Base-by-base conservation (phyloP, 1,140 invertebrate genomes). In the Tribolium castaneum region DNA sequence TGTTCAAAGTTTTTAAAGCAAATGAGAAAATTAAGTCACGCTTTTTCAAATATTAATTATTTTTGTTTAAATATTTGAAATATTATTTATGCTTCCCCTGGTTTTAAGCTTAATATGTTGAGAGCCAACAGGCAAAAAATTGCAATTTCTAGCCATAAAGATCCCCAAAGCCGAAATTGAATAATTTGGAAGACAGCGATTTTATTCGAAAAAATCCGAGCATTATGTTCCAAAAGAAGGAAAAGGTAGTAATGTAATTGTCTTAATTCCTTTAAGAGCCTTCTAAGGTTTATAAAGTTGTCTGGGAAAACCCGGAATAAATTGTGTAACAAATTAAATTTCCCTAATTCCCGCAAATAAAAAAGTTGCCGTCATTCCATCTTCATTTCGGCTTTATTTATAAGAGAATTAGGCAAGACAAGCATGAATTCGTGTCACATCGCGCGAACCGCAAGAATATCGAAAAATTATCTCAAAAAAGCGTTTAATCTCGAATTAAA, bases 161-260 rank as follows among this genome's bases (percentile, higher is more conserved):
- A 30, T 30, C 25, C 25, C 25, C 25, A 30, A 30, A 30, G 6
- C 6, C 6, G 25, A 30, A 45, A 45, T 45, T 45, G 7, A 45
- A 45, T n/a, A 45, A n/a, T 45, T 45, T 45, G n/a, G n/a, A 45
- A 45, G 7, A 9, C 39, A 45, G n/a, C 2, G n/a, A 45, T 45
- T 45, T 45, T 45, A 45, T 10, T n/a, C 39, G 25, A 45, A 45
- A 45, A 45, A 45, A 3, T 45, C 39, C 9, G 7, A n/a, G 39
- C 39, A 45, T 45, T 10, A 45, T 10, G 39, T 59, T 25, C 25
- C 14, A 59, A 59, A 22, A 59, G n/a, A 59, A 25, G 1, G 12
- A 59, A 59, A 59, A 59, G 52, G 52, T 56, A 56, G 19, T 25
- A 59, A 59, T 59, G 54, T 59, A 59, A 59, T 59, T 59, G 19